Evolutionary conservation across 2,113 vertebrate species (phyloP).

Genomic region (Antennarius striatus): DNA sequence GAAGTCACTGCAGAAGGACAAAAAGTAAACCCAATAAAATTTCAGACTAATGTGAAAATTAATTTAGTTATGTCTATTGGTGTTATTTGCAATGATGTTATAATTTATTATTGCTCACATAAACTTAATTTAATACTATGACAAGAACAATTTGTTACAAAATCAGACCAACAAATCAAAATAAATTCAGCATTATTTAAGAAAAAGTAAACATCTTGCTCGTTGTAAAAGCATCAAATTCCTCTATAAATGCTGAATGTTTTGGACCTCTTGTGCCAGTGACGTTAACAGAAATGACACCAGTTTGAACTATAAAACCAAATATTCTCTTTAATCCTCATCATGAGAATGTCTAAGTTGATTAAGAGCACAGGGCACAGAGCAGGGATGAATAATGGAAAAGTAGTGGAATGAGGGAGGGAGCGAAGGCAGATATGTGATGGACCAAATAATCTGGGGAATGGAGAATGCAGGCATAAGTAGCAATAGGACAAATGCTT

Average conservation of each 20-base stretch:
- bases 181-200: background rate
- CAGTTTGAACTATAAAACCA: slow-evolving; percentile 22
- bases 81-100: too few relatives aligned
- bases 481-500: slow-evolving; percentile 5
- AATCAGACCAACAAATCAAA: background rate
- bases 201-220: background rate
- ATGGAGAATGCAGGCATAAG: slow-evolving; percentile 21
- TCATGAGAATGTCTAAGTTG: slow-evolving; percentile 39
- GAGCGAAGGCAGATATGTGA: slow-evolving; percentile 34
- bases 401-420: slow-evolving; percentile 32
- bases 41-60: too few relatives aligned
- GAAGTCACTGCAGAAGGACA: too few relatives aligned
- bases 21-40: too few relatives aligned
- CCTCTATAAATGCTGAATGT: too few relatives aligned
- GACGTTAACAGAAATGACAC: slow-evolving; percentile 26
- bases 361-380: slow-evolving; percentile 33
- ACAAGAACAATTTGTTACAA: too few relatives aligned
- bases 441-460: slow-evolving; percentile 41
- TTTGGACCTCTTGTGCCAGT: too few relatives aligned
- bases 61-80: too few relatives aligned
- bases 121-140: too few relatives aligned
- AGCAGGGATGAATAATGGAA: slow-evolving; percentile 54
- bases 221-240: too few relatives aligned
- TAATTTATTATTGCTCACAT: too few relatives aligned
- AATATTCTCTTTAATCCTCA: slow-evolving; percentile 42